Conservation (phyloP, 2,113 vertebrate species). For the Cottus gobio region DNA sequence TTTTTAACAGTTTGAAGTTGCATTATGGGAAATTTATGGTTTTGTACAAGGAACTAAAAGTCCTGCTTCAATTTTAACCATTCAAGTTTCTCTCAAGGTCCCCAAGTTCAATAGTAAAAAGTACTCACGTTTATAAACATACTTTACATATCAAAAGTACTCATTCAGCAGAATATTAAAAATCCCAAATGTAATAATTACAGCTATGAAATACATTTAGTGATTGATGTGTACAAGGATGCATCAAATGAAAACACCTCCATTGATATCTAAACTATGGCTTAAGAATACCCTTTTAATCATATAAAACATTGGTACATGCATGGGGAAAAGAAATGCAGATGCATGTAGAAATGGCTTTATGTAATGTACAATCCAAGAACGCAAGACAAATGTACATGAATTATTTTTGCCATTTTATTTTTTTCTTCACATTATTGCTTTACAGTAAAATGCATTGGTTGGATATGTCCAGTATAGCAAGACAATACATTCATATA, state of each 20-base stretch:
- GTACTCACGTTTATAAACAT: too few species aligned
- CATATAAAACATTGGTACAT: not conserved
- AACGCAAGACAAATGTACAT: conserved; percentile 78
- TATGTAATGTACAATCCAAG: conserved; percentile 72
- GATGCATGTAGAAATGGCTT: conserved; percentile 73
- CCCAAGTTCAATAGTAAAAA: too few species aligned
- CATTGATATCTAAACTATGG: not conserved
- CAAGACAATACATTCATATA: conserved; percentile 89
- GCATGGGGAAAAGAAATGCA: conserved; percentile 13
- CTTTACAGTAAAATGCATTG: conserved; percentile 88
- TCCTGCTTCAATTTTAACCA: too few species aligned
- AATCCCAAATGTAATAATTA: not conserved
- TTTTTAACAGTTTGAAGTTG: too few species aligned
- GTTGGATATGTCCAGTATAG: conserved; percentile 86
- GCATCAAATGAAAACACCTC: not conserved
- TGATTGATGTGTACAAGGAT: not conserved
- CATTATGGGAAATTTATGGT: too few species aligned
- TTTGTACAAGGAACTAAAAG: too few species aligned
- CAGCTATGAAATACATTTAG: not conserved
- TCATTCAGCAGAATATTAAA: too few species aligned
- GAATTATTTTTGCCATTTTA: conserved; percentile 79
- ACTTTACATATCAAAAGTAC: too few species aligned
- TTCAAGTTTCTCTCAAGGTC: not conserved
- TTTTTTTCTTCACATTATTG: conserved; percentile 85
- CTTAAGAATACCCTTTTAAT: not conserved